Evolutionary conservation across 2,797 vertebrate species (phyloP).

Genomic region (Falco biarmicus): DNA sequence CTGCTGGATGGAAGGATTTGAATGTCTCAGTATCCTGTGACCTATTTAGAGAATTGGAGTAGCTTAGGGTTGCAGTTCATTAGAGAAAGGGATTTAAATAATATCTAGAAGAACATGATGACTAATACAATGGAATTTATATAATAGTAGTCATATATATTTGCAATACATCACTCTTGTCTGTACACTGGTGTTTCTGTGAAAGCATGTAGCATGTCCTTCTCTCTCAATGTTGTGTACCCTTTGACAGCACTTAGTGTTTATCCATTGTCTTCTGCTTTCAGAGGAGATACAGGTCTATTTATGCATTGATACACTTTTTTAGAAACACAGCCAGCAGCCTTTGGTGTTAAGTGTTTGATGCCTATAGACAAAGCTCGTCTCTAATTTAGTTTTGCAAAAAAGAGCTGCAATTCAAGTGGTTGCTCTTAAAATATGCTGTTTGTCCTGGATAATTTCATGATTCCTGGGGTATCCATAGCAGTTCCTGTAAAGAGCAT

Average conservation of each 20-base stretch:
- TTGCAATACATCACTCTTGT: neutral
- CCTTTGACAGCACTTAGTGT: neutral
- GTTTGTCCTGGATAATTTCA: neutral
- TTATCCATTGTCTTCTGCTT: neutral
- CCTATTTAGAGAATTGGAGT: constrained; percentile 39
- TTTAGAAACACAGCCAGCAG: neutral
- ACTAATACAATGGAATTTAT: constrained; percentile 16
- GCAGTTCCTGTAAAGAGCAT: neutral
- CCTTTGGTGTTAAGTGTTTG: neutral
- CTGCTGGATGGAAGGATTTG: constrained; percentile 1
- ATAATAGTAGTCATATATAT: neutral
- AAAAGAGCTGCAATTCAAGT: neutral
- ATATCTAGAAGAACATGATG: constrained; percentile 2
- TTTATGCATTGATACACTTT: neutral
- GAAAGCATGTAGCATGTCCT: neutral
- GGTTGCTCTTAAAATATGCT: neutral
- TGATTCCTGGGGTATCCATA: neutral
- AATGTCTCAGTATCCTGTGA: constrained; percentile 16
- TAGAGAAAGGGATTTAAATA: constrained; percentile 42
- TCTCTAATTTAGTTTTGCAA: neutral
- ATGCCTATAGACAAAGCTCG: neutral
- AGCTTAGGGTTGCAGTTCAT: constrained; percentile 16
- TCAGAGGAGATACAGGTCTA: neutral
- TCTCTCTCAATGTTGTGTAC: neutral
- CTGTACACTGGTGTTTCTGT: neutral